Percentiles rank a stretch among this genome's conserved stretches.
Conservation (phyloP, 2,888 invertebrate species). For the Cheilosia variabilis region DNA sequence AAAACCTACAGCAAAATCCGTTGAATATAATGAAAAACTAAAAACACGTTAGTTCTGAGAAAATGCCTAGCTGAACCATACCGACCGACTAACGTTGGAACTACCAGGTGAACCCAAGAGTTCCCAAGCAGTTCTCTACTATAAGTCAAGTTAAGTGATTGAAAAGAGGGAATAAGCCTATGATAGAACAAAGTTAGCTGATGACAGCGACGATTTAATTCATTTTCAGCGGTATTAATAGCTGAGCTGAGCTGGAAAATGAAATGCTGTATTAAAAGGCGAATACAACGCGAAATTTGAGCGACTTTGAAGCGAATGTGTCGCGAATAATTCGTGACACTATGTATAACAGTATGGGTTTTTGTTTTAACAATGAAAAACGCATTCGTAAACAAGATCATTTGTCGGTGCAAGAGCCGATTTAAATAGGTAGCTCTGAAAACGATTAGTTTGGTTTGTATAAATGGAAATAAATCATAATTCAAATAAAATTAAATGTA, state of each 20-base stretch:
- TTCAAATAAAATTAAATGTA: not conserved
- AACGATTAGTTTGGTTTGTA: slow-evolving; percentile 45
- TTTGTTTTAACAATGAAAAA: slow-evolving; percentile 66
- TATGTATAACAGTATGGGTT: slow-evolving; percentile 37
- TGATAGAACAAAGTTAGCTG: not conserved
- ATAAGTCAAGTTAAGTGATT: not conserved
- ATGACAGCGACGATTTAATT: not conserved
- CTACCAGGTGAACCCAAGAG: slow-evolving; percentile 17
- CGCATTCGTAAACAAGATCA: slow-evolving; percentile 46
- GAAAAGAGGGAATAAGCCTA: not conserved
- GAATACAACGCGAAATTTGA: slow-evolving; percentile 7
- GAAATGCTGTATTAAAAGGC: not conserved
- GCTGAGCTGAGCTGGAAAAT: not conserved
- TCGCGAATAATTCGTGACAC: slow-evolving; percentile 8
- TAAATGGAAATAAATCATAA: not conserved
- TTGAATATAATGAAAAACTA: slow-evolving; percentile 55
- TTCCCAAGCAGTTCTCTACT: not conserved
- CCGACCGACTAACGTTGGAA: slow-evolving; percentile 4
- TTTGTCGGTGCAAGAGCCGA: slow-evolving; percentile 31
- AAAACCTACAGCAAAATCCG: slow-evolving; percentile 17
- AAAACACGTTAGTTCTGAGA: slow-evolving; percentile 36
- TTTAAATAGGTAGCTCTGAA: slow-evolving; percentile 55
- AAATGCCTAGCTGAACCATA: not conserved
- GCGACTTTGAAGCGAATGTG: not conserved
- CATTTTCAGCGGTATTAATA: not conserved